phyloP scores from a whole-genome alignment of 2,888 invertebrate genomes.

The Lissonota sp. region DNA sequence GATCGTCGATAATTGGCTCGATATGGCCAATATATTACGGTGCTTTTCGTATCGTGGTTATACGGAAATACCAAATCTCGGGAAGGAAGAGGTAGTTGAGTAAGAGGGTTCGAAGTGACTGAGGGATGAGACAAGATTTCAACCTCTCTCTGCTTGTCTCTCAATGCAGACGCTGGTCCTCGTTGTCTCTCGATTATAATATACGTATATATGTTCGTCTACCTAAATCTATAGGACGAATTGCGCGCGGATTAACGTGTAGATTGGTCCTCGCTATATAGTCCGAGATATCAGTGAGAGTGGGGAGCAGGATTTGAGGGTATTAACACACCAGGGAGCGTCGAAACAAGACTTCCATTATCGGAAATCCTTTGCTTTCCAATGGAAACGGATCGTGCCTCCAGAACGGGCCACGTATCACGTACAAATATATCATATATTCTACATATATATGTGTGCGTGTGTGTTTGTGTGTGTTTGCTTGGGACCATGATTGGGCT shows the following conservation, averaged over 20 bases:
- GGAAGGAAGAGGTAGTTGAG: neutral
- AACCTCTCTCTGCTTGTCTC: slow-evolving; percentile 48
- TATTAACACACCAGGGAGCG: slow-evolving; percentile 53
- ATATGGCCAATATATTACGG: neutral
- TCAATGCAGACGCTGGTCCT: slow-evolving; percentile 12
- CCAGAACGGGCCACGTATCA: slow-evolving; percentile 39
- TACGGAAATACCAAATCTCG: slow-evolving; percentile 6
- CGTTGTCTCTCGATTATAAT: slow-evolving; percentile 60
- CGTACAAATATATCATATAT: slow-evolving; percentile 7
- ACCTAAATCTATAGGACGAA: slow-evolving; percentile 54
- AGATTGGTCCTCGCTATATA: slow-evolving; percentile 58
- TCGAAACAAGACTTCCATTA: slow-evolving; percentile 64
- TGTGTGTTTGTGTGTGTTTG: slow-evolving; percentile 3
- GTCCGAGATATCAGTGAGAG: slow-evolving; percentile 44
- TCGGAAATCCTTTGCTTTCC: slow-evolving; percentile 57
- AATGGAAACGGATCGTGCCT: slow-evolving; percentile 59
- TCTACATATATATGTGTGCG: neutral
- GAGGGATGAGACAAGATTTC: slow-evolving; percentile 45
- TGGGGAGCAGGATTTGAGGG: slow-evolving; percentile 44
- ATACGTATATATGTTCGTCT: slow-evolving; percentile 59
- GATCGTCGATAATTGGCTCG: slow-evolving; percentile 18
- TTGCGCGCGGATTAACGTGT: slow-evolving; percentile 61
- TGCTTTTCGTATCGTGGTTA: slow-evolving; percentile 5
- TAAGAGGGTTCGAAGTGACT: neutral
- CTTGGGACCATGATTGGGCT: neutral